Base-by-base conservation (phyloP, 2,113 vertebrate species). In the Paramisgurnus dabryanus region DNA sequence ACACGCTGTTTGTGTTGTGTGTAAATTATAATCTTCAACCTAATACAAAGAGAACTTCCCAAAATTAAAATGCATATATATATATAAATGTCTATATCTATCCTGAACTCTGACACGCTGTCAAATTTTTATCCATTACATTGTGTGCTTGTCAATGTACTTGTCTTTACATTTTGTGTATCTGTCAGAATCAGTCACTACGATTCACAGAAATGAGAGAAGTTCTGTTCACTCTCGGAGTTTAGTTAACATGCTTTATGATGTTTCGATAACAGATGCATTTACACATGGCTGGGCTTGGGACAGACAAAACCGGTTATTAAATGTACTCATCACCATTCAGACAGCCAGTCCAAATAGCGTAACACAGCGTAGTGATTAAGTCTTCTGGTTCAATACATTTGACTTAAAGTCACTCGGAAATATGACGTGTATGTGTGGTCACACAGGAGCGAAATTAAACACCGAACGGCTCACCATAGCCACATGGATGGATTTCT, bases 401-500 rank as follows among this genome's bases (percentile, higher is more conserved):
- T 83, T 87, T 80, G 80, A 86, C 85, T 84, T 84, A 73, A 85
- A 76, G 85, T 80, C 82, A 88, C 57, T 22, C 22, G 22, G 22
- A 22, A 22, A 22, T 22, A 22, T 22, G 22, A 22, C 22, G 22
- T 22, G 22, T 22, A 22, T 22, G 22, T 22, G 22, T 22, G 22
- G 22, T 0, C 22, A 22, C 22, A 22, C 22, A 22, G 22, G 22
- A 22, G 22, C 22, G 49, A 64, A 83, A 88, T 89, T 63, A 78
- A 89, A 85, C 69, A 74, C 78, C 58, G 78, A 79, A 60, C 47
- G 55, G 72, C 67, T 39, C 74, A 75, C 72, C 76, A 60, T 81
- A 82, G 79, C 72, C 69, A 84, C 34, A 68, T 58, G 12, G 68
- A 91, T 92, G 82, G 90, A 93, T 91, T 91, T 92, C 86, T 89